A percentile compares a stretch with the other conserved stretches of the same genome.
These are phyloP conservation scores for Asteroscopus sphinx DNA, from an alignment of 2,888 invertebrate species.

Conservation along the genomic window DNA sequence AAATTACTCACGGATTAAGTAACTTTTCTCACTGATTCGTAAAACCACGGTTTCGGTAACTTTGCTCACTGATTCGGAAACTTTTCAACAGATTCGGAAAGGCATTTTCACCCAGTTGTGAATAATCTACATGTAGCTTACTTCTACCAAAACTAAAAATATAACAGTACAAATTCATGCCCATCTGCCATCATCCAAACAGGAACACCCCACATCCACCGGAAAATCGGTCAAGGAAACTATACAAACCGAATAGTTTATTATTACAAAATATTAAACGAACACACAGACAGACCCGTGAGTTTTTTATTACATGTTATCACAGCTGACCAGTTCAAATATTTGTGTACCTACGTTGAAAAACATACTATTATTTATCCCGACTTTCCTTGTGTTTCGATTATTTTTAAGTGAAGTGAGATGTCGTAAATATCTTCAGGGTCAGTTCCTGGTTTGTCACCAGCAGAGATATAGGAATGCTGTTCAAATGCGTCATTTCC, in stretches of 20 bases:
- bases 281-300: conserved; percentile 1
- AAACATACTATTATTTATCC: conserved; percentile 32
- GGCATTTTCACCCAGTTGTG: no score
- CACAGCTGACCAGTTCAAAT: conserved; percentile 25
- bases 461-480: conserved; percentile 33
- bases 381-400: conserved; percentile 27
- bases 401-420: conserved; percentile 32
- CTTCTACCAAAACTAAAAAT: no score
- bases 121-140: no score
- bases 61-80: no score
- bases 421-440: conserved; percentile 53
- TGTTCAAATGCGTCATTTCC: conserved; percentile 31
- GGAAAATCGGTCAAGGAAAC: conserved; percentile 19
- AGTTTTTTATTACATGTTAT: conserved; percentile 24
- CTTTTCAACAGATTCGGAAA: no score
- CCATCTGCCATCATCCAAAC: conserved; percentile 10
- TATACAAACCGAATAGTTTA: conserved; percentile 17
- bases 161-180: no score
- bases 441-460: conserved; percentile 61
- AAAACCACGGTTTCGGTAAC: no score
- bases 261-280: conserved; percentile 22
- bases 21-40: no score
- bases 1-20: no score
- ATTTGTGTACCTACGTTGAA: conserved; percentile 17
- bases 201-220: conserved; percentile 22